Percentiles rank a stretch among this genome's conserved stretches.
phyloP scores from a whole-genome alignment of 2,797 vertebrate species.

The Periparus ater region DNA sequence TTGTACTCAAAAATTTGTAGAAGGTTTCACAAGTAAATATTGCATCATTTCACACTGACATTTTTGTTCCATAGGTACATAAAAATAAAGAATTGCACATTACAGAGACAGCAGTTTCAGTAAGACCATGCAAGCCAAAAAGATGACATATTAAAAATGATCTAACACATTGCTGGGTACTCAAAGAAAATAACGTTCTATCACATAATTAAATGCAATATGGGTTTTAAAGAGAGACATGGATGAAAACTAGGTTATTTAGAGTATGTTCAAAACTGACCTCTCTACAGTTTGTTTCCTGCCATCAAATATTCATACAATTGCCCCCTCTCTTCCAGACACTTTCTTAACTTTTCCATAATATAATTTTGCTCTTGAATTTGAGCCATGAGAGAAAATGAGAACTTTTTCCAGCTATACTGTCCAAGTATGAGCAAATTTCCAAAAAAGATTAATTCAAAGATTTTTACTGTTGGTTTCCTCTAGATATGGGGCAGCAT shows the following conservation, averaged over 20 bases:
- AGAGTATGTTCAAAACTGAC: neutral
- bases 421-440: neutral
- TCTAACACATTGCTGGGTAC: slow-evolving; percentile 38
- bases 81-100: slow-evolving; percentile 39
- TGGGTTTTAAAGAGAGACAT: neutral
- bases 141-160: slow-evolving; percentile 54
- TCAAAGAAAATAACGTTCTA: slow-evolving; percentile 47
- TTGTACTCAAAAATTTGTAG: neutral
- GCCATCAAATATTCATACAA: neutral
- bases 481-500: neutral
- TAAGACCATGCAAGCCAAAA: slow-evolving; percentile 20
- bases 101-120: slow-evolving; percentile 31
- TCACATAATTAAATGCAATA: slow-evolving; percentile 10
- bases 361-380: neutral
- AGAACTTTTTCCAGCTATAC: neutral
- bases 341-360: neutral
- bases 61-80: slow-evolving; percentile 24
- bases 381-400: neutral
- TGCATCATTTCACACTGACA: neutral
- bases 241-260: neutral
- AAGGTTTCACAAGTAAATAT: slow-evolving; percentile 18
- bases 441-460: neutral
- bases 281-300: neutral
- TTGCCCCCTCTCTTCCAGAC: neutral
- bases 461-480: neutral